Conservation (phyloP, 2,797 vertebrate species). For the Sandelia bainsii region DNA sequence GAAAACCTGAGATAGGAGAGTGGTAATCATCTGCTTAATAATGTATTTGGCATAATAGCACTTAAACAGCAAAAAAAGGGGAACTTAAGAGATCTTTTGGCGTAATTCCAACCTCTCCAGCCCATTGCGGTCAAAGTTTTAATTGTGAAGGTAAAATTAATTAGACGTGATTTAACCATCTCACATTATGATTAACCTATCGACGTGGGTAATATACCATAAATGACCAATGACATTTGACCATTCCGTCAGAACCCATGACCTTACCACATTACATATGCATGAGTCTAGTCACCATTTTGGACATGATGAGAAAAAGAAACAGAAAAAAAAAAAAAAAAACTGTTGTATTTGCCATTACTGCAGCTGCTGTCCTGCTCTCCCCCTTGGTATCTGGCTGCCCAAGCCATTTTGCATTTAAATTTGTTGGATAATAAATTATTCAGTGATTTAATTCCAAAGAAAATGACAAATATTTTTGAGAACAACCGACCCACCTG, state of each 20-base stretch:
- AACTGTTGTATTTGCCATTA: conserved; percentile 38
- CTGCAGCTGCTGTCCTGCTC: conserved; percentile 18
- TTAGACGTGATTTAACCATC: conserved; percentile 22
- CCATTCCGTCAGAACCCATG: conserved; percentile 21
- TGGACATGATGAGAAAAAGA: conserved; percentile 1
- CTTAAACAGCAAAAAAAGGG: neutral
- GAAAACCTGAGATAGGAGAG: neutral
- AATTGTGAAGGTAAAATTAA: conserved; percentile 20
- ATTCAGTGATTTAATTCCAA: conserved; percentile 76
- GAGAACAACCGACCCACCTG: conserved; percentile 52
- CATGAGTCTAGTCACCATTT: conserved; percentile 33
- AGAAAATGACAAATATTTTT: conserved; percentile 56
- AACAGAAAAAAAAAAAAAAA: neutral
- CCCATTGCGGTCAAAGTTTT: conserved; percentile 3
- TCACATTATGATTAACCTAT: conserved; percentile 39
- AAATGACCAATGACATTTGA: conserved; percentile 20
- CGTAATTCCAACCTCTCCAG: neutral
- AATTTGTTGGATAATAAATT: conserved; percentile 75
- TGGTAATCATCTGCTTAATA: conserved; percentile 1
- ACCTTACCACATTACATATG: conserved; percentile 39
- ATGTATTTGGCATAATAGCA: neutral
- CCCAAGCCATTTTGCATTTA: conserved; percentile 65
- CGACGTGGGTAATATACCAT: conserved; percentile 23
- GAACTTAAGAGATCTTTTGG: neutral
- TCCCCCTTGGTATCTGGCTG: conserved; percentile 26